Evolutionary conservation across 2,888 invertebrate genomes (phyloP), one percentile per base, ranked within the genome.

Genomic region (Sylvicola cinctus): DNA sequence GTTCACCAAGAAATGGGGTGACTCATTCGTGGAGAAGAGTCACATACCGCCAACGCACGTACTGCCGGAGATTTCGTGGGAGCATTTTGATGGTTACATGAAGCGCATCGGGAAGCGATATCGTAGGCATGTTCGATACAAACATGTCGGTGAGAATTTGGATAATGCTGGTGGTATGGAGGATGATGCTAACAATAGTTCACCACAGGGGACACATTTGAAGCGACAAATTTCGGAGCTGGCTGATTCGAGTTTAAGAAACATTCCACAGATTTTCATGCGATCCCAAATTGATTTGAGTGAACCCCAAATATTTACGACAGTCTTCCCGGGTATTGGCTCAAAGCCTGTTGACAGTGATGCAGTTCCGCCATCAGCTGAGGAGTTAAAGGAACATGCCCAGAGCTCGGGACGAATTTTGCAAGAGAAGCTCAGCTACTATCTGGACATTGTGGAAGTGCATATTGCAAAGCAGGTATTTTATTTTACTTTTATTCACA

Each of bases 1-100:
- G 50, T 91, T 98, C 50, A 91, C 91, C 0, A 88, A 87, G 55
- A 90, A 90, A 40, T 98, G 96, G 96, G 96, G 98, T 30, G 93
- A 93, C 48, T 67, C 72, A 38, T 98, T 98, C 58, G 70, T 88
- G 14, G 91, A 91, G 41, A 75, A 80, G 46, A 63, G 68, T 16
- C 69, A 74, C 31, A 70, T 91, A 45, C 68, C 74, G 27, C 71
- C 76, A 43, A 81, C 83, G 46, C 72, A 76, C 1, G 74, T 80
- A 53, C 60, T 93, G 44, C 85, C 85, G 28, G 78, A 84, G 46
- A 75, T 95, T 38, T 74, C 71, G 12, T 67, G 74, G 51, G 68
- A 71, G 30, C 83, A 90, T 57, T 93, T 96, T 60, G 81, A 87
- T 44, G 63, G 68, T 20, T 96, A 95, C 54, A 63, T 90, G 43